These are phyloP conservation scores for Otolemur crassicaudatus DNA, from an alignment of 2,797 vertebrate species.

Conservation along the genomic window DNA sequence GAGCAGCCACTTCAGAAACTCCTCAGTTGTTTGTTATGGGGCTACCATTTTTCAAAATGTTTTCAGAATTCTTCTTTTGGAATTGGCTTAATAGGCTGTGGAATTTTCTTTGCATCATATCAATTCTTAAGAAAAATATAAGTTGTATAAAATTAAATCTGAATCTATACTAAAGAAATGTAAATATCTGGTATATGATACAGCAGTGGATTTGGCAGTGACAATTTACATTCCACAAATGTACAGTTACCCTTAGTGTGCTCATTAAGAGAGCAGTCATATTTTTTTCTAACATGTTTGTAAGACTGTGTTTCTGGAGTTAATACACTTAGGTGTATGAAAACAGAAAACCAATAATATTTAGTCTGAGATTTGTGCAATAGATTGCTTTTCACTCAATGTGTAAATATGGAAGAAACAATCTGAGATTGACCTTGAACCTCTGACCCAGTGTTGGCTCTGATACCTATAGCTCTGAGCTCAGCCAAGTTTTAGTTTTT, in stretches of 20 bases:
- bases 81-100: neutral
- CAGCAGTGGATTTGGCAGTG: neutral
- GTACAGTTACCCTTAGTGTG: neutral
- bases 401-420: slow-evolving; percentile 1
- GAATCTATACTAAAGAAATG: neutral
- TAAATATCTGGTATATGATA: neutral
- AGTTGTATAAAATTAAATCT: slow-evolving; percentile 22
- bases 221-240: neutral
- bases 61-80: slow-evolving; percentile 48
- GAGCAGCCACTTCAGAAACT: slow-evolving; percentile 5
- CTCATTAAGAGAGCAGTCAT: neutral
- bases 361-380: neutral
- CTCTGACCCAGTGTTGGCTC: neutral
- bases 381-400: slow-evolving; percentile 17
- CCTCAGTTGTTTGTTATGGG: neutral
- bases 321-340: neutral
- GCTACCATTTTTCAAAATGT: neutral
- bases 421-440: neutral
- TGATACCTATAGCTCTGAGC: neutral
- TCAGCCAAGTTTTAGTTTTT: neutral
- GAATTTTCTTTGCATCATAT: neutral
- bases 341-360: neutral
- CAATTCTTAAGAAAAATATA: neutral
- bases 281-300: slow-evolving; percentile 36
- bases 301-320: slow-evolving; percentile 34